These are phyloP conservation scores for Alviniconcha strummeri DNA, from an alignment of 2,888 invertebrate genomes.

Conservation along the genomic window DNA sequence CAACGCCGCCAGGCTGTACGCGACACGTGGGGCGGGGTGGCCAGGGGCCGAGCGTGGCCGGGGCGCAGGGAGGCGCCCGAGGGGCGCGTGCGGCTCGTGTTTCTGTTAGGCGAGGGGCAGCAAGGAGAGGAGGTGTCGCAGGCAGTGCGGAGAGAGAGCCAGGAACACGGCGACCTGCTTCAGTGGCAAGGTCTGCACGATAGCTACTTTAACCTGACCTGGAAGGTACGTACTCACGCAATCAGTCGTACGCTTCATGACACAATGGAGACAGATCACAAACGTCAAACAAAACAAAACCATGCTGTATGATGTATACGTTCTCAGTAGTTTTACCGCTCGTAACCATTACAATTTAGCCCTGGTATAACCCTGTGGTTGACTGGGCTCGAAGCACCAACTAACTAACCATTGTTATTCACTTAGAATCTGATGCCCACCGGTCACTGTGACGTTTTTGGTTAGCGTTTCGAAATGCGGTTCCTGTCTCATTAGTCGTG, in stretches of 20 bases:
- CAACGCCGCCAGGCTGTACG: constrained; percentile 38
- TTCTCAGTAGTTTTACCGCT: too few species aligned
- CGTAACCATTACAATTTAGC: too few species aligned
- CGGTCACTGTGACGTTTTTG: too few species aligned
- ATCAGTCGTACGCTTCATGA: background rate
- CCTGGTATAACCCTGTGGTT: too few species aligned
- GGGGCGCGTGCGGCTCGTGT: background rate
- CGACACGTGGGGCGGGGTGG: constrained; percentile 42
- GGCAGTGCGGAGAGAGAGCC: background rate
- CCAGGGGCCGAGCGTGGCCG: background rate
- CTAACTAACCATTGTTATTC: too few species aligned
- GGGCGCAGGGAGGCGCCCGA: constrained; percentile 27
- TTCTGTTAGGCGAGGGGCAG: constrained; percentile 13
- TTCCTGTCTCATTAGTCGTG: too few species aligned
- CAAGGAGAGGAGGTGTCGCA: constrained; percentile 39
- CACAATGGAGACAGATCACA: too few species aligned
- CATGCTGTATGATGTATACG: background rate
- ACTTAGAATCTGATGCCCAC: too few species aligned
- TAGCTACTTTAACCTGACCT: constrained; percentile 65
- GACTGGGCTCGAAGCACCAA: too few species aligned
- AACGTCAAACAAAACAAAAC: background rate
- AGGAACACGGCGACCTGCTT: constrained; percentile 10
- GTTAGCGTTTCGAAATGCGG: too few species aligned
- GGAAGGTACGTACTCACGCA: constrained; percentile 45
- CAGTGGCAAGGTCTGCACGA: constrained; percentile 50